Conservation (phyloP, 2,113 vertebrate species). For the Corydoras sp. region DNA sequence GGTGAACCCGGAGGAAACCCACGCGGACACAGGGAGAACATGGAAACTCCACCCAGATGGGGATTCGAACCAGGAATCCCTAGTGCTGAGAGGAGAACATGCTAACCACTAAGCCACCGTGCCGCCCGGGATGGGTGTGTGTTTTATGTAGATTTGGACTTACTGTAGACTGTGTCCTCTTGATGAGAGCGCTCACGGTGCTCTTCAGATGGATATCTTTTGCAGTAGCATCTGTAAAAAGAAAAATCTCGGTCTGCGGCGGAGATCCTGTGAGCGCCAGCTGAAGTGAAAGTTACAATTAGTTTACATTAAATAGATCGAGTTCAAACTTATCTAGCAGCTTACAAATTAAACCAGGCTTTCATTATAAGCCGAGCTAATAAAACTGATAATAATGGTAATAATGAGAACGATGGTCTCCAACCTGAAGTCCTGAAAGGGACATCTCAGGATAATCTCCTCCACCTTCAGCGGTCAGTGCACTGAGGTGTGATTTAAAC, state of each 20-base stretch:
- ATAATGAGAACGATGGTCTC: neutral
- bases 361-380: no score
- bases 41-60: no score
- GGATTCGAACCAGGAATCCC: no score
- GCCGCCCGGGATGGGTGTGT: no score
- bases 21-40: no score
- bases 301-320: neutral
- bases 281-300: constrained; percentile 35
- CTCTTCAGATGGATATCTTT: constrained; percentile 54
- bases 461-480: constrained; percentile 45
- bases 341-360: no score
- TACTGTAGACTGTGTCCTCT: constrained; percentile 57
- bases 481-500: constrained; percentile 53
- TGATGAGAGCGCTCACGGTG: constrained; percentile 53
- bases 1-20: no score
- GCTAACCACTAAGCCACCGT: no score
- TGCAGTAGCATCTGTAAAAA: constrained; percentile 63
- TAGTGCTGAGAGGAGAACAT: no score
- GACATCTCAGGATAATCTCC: constrained; percentile 56
- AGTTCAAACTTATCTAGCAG: no score
- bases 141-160: constrained; percentile 2
- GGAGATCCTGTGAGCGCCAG: constrained; percentile 59
- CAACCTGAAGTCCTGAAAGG: constrained; percentile 59
- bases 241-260: constrained; percentile 57
- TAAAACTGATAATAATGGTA: no score